phyloP scores from a whole-genome alignment of 2,113 vertebrate genomes.

The Oryzias javanicus region DNA sequence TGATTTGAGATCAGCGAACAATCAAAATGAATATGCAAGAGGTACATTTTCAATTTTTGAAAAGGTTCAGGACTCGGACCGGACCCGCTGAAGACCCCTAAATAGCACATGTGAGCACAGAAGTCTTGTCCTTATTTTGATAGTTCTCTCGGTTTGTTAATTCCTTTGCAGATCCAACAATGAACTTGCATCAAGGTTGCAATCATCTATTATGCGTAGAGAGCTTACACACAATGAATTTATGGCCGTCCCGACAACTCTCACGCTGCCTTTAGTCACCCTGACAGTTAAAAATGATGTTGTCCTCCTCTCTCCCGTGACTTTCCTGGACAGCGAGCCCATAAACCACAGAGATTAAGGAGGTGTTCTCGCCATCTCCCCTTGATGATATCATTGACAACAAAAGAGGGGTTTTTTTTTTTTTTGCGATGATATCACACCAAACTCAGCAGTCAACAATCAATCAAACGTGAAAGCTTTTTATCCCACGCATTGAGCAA shows the following conservation, averaged over 20 bases:
- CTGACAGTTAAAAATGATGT: conserved; percentile 23
- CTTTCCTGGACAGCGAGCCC: conserved; percentile 39
- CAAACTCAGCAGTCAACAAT: conserved; percentile 43
- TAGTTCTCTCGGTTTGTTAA: too few relatives aligned
- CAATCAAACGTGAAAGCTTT: conserved; percentile 50
- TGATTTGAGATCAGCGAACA: too few relatives aligned
- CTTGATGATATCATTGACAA: conserved; percentile 51
- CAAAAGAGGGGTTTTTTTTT: conserved; percentile 4
- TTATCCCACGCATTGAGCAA: conserved; percentile 36
- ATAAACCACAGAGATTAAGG: conserved; percentile 53
- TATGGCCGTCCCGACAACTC: not conserved
- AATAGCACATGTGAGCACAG: too few relatives aligned
- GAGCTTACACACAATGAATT: not conserved
- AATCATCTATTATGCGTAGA: conserved; percentile 1
- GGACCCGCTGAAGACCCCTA: too few relatives aligned
- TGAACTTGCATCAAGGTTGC: too few relatives aligned
- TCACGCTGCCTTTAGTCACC: not conserved
- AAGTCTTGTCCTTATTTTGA: too few relatives aligned
- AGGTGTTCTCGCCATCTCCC: conserved; percentile 18
- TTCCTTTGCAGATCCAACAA: too few relatives aligned
- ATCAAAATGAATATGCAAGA: too few relatives aligned
- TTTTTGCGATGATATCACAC: conserved; percentile 48
- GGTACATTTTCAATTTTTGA: too few relatives aligned
- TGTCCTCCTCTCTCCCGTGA: conserved; percentile 14
- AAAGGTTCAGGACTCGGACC: too few relatives aligned